Conservation (phyloP, 2,888 invertebrate genomes). For the Rhopalosiphum nymphaeae region DNA sequence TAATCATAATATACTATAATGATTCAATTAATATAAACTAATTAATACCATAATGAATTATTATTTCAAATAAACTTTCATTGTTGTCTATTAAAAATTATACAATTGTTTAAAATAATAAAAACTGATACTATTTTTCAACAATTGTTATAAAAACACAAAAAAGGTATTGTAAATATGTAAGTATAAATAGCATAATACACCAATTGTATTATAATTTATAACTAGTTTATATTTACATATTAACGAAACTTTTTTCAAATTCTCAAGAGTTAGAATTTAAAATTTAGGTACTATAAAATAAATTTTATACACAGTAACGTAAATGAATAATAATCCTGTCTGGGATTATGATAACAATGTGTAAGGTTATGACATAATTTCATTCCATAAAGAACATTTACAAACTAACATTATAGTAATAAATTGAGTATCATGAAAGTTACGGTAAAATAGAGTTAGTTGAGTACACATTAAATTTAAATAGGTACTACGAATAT, state of each 20-base stretch:
- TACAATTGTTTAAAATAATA: neutral
- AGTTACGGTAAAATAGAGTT: neutral
- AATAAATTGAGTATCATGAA: constrained; percentile 23
- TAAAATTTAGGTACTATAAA: neutral
- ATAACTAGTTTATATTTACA: neutral
- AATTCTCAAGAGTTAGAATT: neutral
- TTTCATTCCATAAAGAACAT: constrained; percentile 25
- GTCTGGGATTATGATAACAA: neutral
- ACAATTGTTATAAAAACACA: neutral
- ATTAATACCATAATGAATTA: neutral
- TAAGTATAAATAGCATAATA: neutral
- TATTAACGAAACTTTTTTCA: neutral
- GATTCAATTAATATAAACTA: neutral
- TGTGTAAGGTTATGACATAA: neutral
- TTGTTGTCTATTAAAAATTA: neutral
- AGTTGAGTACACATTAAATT: constrained; percentile 17
- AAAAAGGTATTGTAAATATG: neutral
- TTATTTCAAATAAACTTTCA: neutral
- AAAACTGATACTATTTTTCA: neutral
- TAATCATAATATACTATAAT: neutral
- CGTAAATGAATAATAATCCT: neutral
- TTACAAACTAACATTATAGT: neutral
- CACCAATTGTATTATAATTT: neutral
- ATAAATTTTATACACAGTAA: neutral
- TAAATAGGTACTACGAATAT: neutral